Evolutionary conservation across 2,113 vertebrate species (phyloP).

Genomic region (Melanerpes aurifrons): DNA sequence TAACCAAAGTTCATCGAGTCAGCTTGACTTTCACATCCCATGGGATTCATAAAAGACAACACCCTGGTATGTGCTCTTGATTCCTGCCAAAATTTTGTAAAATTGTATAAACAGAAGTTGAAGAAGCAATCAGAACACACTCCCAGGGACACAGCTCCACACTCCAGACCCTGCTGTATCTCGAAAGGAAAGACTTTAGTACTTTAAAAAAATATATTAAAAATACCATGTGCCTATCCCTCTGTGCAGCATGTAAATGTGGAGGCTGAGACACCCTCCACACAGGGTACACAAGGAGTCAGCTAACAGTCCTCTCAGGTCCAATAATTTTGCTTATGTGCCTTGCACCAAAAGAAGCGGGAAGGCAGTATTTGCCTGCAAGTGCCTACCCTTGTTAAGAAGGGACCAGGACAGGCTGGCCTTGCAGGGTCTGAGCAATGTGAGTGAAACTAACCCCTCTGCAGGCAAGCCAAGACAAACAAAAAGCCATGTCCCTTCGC

Average conservation of each 20-base stretch:
- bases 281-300: background rate
- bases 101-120: constrained; percentile 83
- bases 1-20: constrained; percentile 84
- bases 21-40: constrained; percentile 81
- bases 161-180: constrained; percentile 42
- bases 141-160: constrained; percentile 51
- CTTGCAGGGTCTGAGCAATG: background rate
- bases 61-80: constrained; percentile 83
- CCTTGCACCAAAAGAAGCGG: background rate
- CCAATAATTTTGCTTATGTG: background rate
- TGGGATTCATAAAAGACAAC: constrained; percentile 84
- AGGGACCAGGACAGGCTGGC: background rate
- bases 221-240: background rate
- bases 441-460: background rate
- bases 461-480: background rate
- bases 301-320: background rate
- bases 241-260: background rate
- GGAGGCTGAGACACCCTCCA: background rate
- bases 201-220: background rate
- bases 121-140: constrained; percentile 75
- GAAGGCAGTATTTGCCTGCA: constrained; percentile 23
- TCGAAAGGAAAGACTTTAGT: constrained; percentile 45
- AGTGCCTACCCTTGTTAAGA: background rate
- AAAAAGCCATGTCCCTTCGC: background rate
- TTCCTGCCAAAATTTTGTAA: constrained; percentile 80